Conservation (phyloP, 92 coral and sea anemone genomes). For the Porites evermanni region DNA sequence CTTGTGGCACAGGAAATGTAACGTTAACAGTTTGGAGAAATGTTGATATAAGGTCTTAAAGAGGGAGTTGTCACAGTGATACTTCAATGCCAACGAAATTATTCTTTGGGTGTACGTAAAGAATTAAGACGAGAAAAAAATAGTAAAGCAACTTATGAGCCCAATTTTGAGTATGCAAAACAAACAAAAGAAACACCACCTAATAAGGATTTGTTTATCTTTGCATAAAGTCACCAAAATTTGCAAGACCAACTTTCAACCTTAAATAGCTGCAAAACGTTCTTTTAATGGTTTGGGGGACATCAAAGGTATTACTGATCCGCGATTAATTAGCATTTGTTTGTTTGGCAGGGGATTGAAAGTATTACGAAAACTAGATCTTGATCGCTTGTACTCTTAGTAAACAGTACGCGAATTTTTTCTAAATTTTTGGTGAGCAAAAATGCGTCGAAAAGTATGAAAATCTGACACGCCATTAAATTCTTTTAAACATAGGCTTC, state of each 20-base stretch:
- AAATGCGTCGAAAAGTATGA: no score
- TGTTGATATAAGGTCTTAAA: no score
- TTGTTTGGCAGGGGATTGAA: not conserved
- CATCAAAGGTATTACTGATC: not conserved
- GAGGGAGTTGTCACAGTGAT: no score
- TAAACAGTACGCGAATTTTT: not conserved
- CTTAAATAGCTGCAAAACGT: not conserved
- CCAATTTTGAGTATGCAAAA: not conserved
- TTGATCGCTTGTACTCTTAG: not conserved
- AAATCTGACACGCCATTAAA: no score
- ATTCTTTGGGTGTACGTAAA: no score
- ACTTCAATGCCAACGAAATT: no score
- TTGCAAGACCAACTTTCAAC: not conserved
- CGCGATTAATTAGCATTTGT: not conserved
- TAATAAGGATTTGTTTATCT: not conserved
- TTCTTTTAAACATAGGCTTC: no score
- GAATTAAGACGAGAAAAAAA: no score
- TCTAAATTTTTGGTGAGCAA: no score
- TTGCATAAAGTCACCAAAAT: not conserved
- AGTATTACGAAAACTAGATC: not conserved
- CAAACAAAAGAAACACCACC: not conserved
- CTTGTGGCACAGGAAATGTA: no score
- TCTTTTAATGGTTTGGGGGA: not conserved
- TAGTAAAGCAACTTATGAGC: no score
- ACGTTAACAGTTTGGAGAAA: no score